Conservation (phyloP, 2,797 vertebrate species). For the Furcifer pardalis region DNA sequence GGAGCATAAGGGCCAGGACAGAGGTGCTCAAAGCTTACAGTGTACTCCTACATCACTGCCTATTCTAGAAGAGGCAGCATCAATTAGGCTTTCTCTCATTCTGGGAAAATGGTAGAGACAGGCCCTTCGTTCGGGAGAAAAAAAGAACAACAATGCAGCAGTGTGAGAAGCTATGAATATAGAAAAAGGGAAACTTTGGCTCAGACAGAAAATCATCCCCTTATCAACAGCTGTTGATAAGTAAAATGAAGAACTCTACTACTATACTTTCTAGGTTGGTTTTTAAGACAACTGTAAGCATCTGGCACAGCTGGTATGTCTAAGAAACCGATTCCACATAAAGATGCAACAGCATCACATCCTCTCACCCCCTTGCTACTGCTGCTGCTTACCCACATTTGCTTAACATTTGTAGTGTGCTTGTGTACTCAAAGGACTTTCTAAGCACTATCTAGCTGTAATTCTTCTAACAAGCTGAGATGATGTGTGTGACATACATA, state of each 20-base stretch:
- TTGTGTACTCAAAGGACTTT: neutral
- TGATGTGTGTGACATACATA: too few relatives aligned
- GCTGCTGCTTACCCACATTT: neutral
- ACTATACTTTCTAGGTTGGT: too few relatives aligned
- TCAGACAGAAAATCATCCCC: neutral
- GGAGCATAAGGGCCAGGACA: neutral
- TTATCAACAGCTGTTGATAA: neutral
- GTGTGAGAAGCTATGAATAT: neutral
- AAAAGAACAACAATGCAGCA: neutral
- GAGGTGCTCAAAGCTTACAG: neutral
- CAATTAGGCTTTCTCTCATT: neutral
- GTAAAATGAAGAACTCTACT: neutral
- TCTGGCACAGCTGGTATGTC: too few relatives aligned
- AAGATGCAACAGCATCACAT: too few relatives aligned
- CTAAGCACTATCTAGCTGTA: neutral
- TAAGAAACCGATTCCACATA: too few relatives aligned
- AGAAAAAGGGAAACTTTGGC: too few relatives aligned
- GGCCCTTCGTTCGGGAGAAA: neutral
- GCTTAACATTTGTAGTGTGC: neutral
- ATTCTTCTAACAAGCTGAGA: neutral
- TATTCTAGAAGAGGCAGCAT: neutral
- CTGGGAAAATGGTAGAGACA: neutral
- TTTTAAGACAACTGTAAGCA: too few relatives aligned
- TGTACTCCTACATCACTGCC: neutral
- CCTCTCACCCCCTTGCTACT: too few relatives aligned